phyloP scores from a whole-genome alignment of 1,140 invertebrate species.

The Drosophila gunungcola region DNA sequence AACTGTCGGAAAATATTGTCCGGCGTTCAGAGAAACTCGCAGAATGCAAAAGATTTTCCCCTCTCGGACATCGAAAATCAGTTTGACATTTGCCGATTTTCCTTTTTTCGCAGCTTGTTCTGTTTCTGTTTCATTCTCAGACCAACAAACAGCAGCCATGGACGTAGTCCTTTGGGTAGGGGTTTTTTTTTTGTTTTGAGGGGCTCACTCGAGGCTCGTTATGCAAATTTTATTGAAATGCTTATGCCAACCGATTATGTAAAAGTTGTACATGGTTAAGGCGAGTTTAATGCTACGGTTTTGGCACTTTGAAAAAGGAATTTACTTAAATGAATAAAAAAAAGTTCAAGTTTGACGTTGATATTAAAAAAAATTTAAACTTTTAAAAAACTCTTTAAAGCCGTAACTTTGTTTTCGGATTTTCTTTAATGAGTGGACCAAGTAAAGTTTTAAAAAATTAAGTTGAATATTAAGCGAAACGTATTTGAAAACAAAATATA shows the following conservation, averaged over 20 bases:
- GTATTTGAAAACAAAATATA: too few relatives aligned
- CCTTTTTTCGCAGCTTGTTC: constrained; percentile 7
- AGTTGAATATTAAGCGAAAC: too few relatives aligned
- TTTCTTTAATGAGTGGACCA: too few relatives aligned
- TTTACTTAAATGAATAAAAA: too few relatives aligned
- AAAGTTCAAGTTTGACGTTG: too few relatives aligned
- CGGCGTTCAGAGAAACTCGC: constrained; percentile 62
- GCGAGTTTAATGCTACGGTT: constrained; percentile 42
- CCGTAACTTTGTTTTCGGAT: too few relatives aligned
- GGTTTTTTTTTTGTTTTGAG: not conserved
- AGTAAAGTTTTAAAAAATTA: too few relatives aligned
- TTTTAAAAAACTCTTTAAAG: too few relatives aligned
- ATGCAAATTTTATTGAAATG: constrained; percentile 78
- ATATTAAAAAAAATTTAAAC: too few relatives aligned
- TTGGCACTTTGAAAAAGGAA: constrained; percentile 7
- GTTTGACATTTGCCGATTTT: constrained; percentile 30
- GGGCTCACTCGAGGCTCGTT: constrained; percentile 38
- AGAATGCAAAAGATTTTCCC: constrained; percentile 43
- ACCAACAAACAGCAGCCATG: constrained; percentile 54
- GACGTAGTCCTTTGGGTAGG: not conserved
- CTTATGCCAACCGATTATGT: constrained; percentile 69
- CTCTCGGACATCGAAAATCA: constrained; percentile 38
- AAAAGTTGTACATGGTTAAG: constrained; percentile 61
- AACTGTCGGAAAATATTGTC: constrained; percentile 58
- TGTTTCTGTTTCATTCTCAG: constrained; percentile 25